Base-by-base conservation (phyloP, 2,113 vertebrate genomes). In the Pontoporia blainvillei region DNA sequence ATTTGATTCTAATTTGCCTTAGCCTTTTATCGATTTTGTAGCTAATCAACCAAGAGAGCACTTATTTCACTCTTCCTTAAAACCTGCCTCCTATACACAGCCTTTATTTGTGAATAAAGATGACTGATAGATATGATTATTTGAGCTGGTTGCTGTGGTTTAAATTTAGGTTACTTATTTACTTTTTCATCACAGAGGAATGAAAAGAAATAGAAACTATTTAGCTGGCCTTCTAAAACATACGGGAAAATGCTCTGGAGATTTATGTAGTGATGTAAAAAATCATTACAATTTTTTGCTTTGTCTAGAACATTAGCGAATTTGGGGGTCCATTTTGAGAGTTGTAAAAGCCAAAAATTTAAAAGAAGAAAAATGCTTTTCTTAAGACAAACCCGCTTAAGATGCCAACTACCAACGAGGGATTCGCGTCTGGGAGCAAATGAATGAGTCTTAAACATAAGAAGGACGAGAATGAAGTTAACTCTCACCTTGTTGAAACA, bases 211-310 rank as follows among this genome's bases (percentile, higher is more conserved):
- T 91, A 81, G 41, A 90, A 96, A 82, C 66, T 89, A 91, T 95
- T 97, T 98, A 97, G 97, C 91, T 91, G 36, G 41, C 95, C 96
- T 44, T 91, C 88, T 87, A 62, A 94, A 96, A 90, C 49, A 61
- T 7, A 96, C 57, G 97, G 64, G 29, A 97, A 97, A 97, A 96
- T 81, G 61, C 34, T 93, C 93, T 94, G 61, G 66, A 98, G 87
- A 93, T 95, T 96, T 97, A 81, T 78, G 94, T 17, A 91, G 89
- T 94, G 95, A 98, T 97, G 97, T 85, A 92, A 98, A 95, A 96
- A 82, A 69, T 96, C 95, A 83, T 3, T 0, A 93, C 91, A 97
- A 89, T 75, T 93, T 98, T 96, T 92, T 83, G 92, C 82, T 97
- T 98, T 92, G 91, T 93, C 75, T 96, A 94, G 78, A 98, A 95